Base-by-base conservation (phyloP, 2,113 vertebrate species). In the Casuarius casuarius region DNA sequence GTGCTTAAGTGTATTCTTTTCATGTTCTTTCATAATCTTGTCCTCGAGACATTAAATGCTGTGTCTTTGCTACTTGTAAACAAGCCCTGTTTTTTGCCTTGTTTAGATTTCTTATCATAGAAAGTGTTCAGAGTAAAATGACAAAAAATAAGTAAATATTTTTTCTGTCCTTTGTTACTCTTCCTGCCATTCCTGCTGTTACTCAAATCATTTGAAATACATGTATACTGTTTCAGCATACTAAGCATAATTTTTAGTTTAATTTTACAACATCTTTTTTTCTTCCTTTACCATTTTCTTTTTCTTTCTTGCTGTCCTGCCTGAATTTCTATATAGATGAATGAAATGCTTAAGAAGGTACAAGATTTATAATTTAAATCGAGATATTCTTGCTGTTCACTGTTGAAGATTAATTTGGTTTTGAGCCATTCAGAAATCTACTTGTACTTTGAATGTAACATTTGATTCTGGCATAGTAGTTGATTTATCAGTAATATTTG, bases 271-370 rank as follows among this genome's bases (percentile, higher is more conserved):
- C 33, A 51, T 8, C 8, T 56, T 78, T 83, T 83, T 90, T 93
- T 52, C 51, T 63, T 75, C 82, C 67, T 89, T 84, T 88, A 72
- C 42, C 86, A 28, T 87, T 88, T 87, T 92, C 88, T 92, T 79
- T 90, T 62, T 92, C 48, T 94, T 77, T 95, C 40, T 68, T 92
- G 80, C 85, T 95, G 90, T 91, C 97, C 86, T 97, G 89, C 97
- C 98, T 96, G 97, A 97, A 95, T 95, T 90, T 97, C 48, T 95
- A 0, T 90, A 11, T 98, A 99, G 99, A 98, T 98, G 98, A 99
- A 98, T 97, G 98, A 98, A 96, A 94, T 98, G 73, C 97, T 98
- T 81, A 98, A 97, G 89, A 98, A 98, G 98, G 98, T 98, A 98
- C 91, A 91, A n/a, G n/a, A 66, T 62, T 29, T 87, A 84, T 44